These are phyloP conservation scores for Semotilus atromaculatus DNA, from an alignment of 2,797 vertebrate genomes.

Conservation along the genomic window DNA sequence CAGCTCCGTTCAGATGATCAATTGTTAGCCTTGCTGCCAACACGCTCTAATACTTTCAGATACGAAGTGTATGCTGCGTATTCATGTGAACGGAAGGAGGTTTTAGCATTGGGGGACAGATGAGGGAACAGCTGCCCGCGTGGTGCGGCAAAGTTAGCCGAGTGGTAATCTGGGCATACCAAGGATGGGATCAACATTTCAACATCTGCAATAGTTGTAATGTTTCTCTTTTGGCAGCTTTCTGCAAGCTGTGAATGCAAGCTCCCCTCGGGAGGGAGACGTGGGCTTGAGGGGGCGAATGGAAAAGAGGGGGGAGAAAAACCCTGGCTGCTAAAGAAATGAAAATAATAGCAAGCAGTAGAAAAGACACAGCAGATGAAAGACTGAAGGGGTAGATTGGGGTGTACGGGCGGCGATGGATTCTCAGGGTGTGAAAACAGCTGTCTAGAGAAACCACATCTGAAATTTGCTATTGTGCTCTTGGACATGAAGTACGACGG, in stretches of 20 bases:
- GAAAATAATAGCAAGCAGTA: conserved; percentile 77
- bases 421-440: conserved; percentile 62
- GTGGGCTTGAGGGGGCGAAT: conserved; percentile 75
- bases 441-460: conserved; percentile 19
- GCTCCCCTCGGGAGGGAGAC: conserved; percentile 69
- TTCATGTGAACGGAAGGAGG: conserved; percentile 49
- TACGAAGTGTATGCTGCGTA: conserved; percentile 25
- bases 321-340: conserved; percentile 78
- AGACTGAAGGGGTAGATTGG: conserved; percentile 69
- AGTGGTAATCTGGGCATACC: conserved; percentile 75
- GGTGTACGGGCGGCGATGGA: conserved; percentile 44
- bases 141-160: conserved; percentile 69
- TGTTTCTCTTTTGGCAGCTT: conserved; percentile 78
- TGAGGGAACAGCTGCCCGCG: conserved; percentile 78
- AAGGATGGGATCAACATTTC: conserved; percentile 84
- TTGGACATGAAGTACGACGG: no score
- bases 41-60: conserved; percentile 26
- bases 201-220: conserved; percentile 86
- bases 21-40: conserved; percentile 14
- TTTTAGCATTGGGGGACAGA: conserved; percentile 25
- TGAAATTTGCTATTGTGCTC: not conserved
- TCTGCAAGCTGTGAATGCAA: conserved; percentile 77
- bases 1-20: conserved; percentile 31
- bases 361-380: conserved; percentile 70
- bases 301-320: conserved; percentile 66